phyloP scores from a whole-genome alignment of 1,140 invertebrate genomes.

The Vollenhovia emeryi region DNA sequence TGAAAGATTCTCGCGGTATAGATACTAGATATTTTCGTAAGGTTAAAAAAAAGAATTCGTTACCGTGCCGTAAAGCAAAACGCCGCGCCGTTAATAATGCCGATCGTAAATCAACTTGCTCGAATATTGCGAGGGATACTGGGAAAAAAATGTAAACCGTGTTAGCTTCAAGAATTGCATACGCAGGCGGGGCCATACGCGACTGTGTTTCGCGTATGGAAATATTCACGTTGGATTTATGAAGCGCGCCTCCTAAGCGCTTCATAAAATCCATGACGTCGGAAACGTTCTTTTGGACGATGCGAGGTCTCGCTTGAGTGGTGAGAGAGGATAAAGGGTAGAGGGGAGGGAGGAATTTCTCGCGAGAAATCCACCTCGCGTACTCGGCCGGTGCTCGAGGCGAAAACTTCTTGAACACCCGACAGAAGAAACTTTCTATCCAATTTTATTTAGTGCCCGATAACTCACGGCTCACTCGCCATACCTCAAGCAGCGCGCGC shows the following conservation, averaged over 20 bases:
- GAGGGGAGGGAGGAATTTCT: conserved; percentile 20
- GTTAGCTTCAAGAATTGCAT: background rate
- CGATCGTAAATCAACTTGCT: conserved; percentile 4
- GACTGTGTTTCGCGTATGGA: conserved; percentile 42
- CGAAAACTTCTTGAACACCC: conserved; percentile 54
- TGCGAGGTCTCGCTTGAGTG: conserved; percentile 32
- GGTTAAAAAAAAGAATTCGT: background rate
- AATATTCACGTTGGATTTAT: conserved; percentile 40
- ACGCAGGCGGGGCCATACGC: conserved; percentile 1
- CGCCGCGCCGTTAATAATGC: background rate
- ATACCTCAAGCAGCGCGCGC: conserved; percentile 16
- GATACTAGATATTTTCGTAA: background rate
- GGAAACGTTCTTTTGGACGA: conserved; percentile 32
- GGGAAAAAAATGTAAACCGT: background rate
- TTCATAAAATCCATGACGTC: conserved; percentile 54
- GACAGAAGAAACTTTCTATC: conserved; percentile 57
- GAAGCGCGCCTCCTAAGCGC: conserved; percentile 36
- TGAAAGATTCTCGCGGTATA: background rate
- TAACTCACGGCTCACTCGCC: conserved; percentile 52
- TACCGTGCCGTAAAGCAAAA: background rate
- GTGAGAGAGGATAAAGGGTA: no score
- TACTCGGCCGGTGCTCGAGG: conserved; percentile 47
- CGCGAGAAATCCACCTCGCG: conserved; percentile 50
- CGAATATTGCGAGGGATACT: background rate
- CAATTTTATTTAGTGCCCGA: conserved; percentile 58